Conservation (phyloP, 2,797 vertebrate species). For the Rousettus madagascariensis region DNA sequence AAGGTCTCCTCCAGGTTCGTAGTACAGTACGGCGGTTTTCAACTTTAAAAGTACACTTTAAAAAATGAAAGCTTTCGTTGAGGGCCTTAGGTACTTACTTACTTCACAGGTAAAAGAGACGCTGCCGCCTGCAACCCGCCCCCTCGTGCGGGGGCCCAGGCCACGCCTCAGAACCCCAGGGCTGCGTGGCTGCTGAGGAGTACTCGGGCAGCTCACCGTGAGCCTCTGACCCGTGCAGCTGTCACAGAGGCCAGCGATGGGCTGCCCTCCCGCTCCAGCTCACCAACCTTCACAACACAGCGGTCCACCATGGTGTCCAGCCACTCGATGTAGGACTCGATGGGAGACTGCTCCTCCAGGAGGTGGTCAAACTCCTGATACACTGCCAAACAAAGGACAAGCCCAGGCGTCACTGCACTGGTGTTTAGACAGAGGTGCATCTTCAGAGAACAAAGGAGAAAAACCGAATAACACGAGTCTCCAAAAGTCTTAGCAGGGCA, state of each 20-base stretch:
- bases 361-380: conserved; percentile 99
- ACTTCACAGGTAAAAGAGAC: background rate
- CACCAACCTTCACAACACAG: conserved; percentile 97
- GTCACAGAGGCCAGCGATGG: background rate
- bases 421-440: background rate
- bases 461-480: background rate
- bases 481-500: background rate
- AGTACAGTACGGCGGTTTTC: background rate
- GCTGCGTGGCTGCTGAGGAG: background rate
- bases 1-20: background rate
- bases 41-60: background rate
- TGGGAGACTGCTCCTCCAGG: conserved; percentile 97
- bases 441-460: conserved; percentile 30
- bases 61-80: background rate
- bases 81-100: background rate
- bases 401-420: conserved; percentile 35
- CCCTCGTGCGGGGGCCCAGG: background rate
- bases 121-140: background rate
- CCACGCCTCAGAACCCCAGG: background rate
- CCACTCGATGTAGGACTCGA: conserved; percentile 98
- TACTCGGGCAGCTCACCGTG: background rate
- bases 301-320: conserved; percentile 99
- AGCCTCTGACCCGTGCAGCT: background rate
- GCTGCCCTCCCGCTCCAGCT: background rate
- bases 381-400: conserved; percentile 86